phyloP scores from a whole-genome alignment of 2,113 vertebrate species.

The Myocastor coypus region DNA sequence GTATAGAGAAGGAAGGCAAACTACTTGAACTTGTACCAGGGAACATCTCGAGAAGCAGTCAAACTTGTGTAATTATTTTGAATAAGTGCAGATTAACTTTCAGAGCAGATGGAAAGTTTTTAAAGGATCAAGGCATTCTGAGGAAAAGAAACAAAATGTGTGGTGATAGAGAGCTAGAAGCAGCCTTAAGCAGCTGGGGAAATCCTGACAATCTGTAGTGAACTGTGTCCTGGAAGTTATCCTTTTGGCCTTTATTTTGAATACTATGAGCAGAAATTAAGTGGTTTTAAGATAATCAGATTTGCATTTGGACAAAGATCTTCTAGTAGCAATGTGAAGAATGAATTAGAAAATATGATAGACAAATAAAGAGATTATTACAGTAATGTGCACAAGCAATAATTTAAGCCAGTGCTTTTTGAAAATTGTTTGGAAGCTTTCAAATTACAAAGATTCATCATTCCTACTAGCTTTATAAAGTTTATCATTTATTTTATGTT shows the following conservation, averaged over 20 bases:
- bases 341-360: neutral
- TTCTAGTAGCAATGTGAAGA: neutral
- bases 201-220: neutral
- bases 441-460: neutral
- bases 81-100: neutral
- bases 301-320: neutral
- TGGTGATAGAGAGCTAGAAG: neutral
- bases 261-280: neutral
- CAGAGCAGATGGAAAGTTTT: neutral
- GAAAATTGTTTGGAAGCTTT: neutral
- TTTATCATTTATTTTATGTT: neutral
- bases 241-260: constrained; percentile 24
- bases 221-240: neutral
- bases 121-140: neutral
- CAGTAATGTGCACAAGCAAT: neutral
- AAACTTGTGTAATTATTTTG: neutral
- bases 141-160: neutral
- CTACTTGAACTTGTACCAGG: neutral
- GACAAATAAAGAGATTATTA: neutral
- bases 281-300: neutral
- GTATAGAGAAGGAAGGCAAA: neutral
- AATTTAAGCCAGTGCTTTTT: neutral
- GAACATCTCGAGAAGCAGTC: neutral
- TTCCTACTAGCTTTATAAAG: neutral
- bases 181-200: neutral